These are phyloP conservation scores for Sesia apiformis DNA, from an alignment of 2,888 invertebrate genomes.

Conservation along the genomic window DNA sequence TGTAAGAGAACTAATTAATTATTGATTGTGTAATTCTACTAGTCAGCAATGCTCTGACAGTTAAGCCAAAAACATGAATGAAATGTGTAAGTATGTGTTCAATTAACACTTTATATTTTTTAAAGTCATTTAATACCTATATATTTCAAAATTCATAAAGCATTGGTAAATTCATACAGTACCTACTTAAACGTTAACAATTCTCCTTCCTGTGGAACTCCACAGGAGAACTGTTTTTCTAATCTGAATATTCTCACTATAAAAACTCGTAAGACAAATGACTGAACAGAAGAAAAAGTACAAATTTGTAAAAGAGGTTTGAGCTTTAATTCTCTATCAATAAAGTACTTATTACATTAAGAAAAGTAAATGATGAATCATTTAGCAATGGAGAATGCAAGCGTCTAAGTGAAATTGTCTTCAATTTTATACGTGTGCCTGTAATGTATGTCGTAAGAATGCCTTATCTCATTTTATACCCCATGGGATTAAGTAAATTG, in stretches of 20 bases:
- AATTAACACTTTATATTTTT: too few species aligned
- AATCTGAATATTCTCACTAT: too few species aligned
- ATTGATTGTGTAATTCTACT: background rate
- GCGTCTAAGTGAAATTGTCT: slow-evolving; percentile 21
- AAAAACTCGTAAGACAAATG: slow-evolving; percentile 1
- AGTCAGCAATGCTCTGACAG: background rate
- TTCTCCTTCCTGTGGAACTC: too few species aligned
- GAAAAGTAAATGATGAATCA: slow-evolving; percentile 22
- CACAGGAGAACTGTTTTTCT: too few species aligned
- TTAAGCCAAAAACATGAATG: slow-evolving; percentile 28
- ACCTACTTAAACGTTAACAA: too few species aligned
- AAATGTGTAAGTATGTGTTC: slow-evolving; percentile 55
- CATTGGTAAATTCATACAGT: too few species aligned
- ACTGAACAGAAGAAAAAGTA: slow-evolving; percentile 15
- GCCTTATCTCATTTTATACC: background rate
- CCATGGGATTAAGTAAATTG: background rate
- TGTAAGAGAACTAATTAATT: background rate
- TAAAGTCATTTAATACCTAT: too few species aligned
- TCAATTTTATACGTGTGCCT: background rate
- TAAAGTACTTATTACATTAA: slow-evolving; percentile 13
- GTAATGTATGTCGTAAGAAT: background rate
- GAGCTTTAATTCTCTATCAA: slow-evolving; percentile 11
- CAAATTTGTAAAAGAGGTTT: slow-evolving; percentile 4
- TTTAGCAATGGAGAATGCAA: slow-evolving; percentile 10
- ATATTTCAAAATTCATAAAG: too few species aligned